Percentiles rank a stretch among this genome's conserved stretches.
phyloP scores from a whole-genome alignment of 2,888 invertebrate species.

The Athalia cordata region DNA sequence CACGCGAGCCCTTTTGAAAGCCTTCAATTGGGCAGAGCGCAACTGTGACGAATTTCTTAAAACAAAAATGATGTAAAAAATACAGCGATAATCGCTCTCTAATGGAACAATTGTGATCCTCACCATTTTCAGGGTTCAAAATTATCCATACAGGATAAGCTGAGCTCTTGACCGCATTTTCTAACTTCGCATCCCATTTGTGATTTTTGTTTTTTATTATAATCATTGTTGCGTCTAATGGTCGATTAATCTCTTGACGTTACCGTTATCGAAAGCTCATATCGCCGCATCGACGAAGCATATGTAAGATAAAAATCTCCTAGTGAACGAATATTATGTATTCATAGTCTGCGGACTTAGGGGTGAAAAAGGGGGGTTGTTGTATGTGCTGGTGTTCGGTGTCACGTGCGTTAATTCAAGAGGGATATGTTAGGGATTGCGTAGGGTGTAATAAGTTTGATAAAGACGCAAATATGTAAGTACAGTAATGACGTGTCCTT shows the following conservation, averaged over 20 bases:
- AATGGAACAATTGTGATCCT: too few relatives aligned
- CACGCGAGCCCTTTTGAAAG: too few relatives aligned
- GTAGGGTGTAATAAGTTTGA: not conserved
- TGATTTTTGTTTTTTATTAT: not conserved
- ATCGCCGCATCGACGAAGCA: not conserved
- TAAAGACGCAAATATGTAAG: slow-evolving; percentile 1
- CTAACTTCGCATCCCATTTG: too few relatives aligned
- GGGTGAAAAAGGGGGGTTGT: not conserved
- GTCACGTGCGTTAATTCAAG: slow-evolving; percentile 23
- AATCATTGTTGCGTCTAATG: too few relatives aligned
- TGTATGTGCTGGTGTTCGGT: not conserved
- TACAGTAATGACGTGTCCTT: not conserved
- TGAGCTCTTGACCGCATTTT: too few relatives aligned
- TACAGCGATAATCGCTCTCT: too few relatives aligned
- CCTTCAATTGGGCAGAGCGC: too few relatives aligned
- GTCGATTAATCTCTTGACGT: not conserved
- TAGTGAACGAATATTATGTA: not conserved
- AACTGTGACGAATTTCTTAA: too few relatives aligned
- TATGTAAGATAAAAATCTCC: slow-evolving; percentile 36
- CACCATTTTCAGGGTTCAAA: too few relatives aligned
- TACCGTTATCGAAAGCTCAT: not conserved
- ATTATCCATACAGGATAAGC: too few relatives aligned
- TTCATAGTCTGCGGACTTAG: not conserved
- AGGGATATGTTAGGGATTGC: not conserved
- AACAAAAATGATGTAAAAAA: too few relatives aligned